Evolutionary conservation across 2,113 vertebrate genomes (phyloP).

Genomic region (Cyphomyrus discorhynchus): DNA sequence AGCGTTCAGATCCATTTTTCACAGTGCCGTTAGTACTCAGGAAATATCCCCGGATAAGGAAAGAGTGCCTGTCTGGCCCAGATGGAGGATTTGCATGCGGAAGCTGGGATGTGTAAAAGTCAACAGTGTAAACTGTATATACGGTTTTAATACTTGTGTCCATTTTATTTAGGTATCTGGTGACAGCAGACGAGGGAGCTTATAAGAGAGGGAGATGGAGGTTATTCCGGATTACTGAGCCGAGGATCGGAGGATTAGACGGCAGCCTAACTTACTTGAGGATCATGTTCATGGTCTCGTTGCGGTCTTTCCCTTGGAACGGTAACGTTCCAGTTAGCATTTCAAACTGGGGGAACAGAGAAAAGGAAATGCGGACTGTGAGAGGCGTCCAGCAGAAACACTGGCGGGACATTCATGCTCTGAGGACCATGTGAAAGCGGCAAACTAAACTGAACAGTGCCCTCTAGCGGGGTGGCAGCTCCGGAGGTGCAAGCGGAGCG

Average conservation of each 20-base stretch:
- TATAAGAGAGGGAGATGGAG: not conserved
- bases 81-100: not conserved
- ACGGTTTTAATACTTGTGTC: not conserved
- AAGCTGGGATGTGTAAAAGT: not conserved
- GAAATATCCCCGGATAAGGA: not conserved
- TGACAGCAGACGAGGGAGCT: not conserved
- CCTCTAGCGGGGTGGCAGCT: not conserved
- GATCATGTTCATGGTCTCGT: constrained; percentile 99
- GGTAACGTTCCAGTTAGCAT: constrained; percentile 94
- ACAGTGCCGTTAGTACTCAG: not conserved
- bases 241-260: not conserved
- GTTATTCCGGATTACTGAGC: not conserved
- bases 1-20: not conserved
- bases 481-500: not conserved
- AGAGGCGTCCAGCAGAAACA: too few species aligned
- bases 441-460: not conserved
- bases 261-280: constrained; percentile 78
- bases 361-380: not conserved
- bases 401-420: not conserved
- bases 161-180: not conserved
- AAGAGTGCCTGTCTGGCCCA: not conserved
- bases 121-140: not conserved
- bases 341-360: constrained; percentile 70
- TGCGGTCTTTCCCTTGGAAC: constrained; percentile 96
- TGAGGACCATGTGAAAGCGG: not conserved